A percentile compares a stretch with the other conserved stretches of the same genome.
These are phyloP conservation scores for Brachionus asplanchnoidis DNA, from an alignment of 1,140 invertebrate genomes.

Conservation along the genomic window DNA sequence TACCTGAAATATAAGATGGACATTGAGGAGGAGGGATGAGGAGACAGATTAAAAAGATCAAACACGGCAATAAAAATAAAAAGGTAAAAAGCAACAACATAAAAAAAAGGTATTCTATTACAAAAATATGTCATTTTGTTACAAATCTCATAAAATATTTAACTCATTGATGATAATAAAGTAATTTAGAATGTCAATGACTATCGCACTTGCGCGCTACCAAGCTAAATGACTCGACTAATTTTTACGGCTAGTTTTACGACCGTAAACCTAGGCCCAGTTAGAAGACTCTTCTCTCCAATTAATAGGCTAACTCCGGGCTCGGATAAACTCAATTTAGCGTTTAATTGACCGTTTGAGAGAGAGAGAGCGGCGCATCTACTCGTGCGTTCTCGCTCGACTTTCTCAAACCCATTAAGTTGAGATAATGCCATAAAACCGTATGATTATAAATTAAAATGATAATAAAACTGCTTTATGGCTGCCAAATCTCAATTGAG, in stretches of 20 bases:
- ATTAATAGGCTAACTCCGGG: background rate
- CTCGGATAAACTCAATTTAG: background rate
- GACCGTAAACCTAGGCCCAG: background rate
- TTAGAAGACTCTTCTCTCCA: background rate
- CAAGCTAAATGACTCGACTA: background rate
- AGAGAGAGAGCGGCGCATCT: background rate
- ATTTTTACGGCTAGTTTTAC: background rate
- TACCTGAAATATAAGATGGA: too few species aligned
- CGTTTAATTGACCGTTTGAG: background rate
- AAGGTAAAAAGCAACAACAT: background rate
- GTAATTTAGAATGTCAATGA: background rate
- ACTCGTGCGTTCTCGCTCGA: background rate
- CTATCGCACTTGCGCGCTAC: background rate
- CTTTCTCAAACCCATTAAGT: background rate
- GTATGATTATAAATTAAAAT: background rate
- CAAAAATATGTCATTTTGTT: background rate
- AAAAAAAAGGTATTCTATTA: background rate
- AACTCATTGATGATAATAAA: background rate
- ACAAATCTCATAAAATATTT: slow-evolving; percentile 1
- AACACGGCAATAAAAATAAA: background rate
- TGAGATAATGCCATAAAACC: background rate
- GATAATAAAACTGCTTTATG: background rate
- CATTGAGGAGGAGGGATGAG: too few species aligned
- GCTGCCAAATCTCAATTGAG: background rate
- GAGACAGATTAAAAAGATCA: background rate